Conservation (phyloP, 2,113 vertebrate genomes). For the Zapus hudsonius region DNA sequence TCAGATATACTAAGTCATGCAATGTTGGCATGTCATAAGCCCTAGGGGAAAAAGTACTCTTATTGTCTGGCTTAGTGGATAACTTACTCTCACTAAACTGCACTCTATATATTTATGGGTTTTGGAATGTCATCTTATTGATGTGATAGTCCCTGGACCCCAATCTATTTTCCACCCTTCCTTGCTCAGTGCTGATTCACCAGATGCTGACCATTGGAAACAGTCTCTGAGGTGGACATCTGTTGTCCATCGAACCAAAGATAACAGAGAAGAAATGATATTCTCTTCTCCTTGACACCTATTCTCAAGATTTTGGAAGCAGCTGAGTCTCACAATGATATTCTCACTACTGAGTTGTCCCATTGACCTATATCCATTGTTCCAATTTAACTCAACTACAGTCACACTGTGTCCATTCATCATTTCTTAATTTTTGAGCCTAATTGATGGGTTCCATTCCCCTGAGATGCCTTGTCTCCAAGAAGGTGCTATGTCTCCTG, state of each 20-base stretch:
- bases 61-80: too few species aligned
- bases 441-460: not conserved
- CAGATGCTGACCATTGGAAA: not conserved
- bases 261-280: not conserved
- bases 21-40: too few species aligned
- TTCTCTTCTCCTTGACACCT: not conserved
- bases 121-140: not conserved
- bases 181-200: not conserved
- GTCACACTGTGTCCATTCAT: not conserved
- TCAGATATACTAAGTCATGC: too few species aligned
- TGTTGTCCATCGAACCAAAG: not conserved
- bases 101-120: too few species aligned
- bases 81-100: too few species aligned
- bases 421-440: not conserved
- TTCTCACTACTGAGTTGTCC: not conserved
- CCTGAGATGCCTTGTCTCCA: not conserved
- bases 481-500: accelerated
- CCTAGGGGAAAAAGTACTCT: too few species aligned
- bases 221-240: not conserved
- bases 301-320: not conserved
- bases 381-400: not conserved
- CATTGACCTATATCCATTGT: not conserved
- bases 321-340: not conserved
- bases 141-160: not conserved
- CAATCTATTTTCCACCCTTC: not conserved